Percentiles rank a stretch among this genome's conserved stretches.
Conservation (phyloP, 2,113 vertebrate species). For the Coptodon rendalli region DNA sequence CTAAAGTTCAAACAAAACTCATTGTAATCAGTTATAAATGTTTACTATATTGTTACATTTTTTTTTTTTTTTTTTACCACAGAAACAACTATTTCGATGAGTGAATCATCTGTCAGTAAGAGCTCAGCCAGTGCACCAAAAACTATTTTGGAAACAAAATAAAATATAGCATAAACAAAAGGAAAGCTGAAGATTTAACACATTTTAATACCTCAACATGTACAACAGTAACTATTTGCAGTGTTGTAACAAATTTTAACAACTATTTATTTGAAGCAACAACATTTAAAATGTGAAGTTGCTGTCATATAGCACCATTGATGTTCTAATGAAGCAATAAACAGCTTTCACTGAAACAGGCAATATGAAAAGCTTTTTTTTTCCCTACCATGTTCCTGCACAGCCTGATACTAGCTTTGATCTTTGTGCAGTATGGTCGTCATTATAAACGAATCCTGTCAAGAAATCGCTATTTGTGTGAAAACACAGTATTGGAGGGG, state of each 20-base stretch:
- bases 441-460: slow-evolving; percentile 40
- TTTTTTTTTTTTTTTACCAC: not conserved
- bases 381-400: not conserved
- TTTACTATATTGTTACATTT: not conserved
- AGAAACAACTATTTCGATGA: not conserved
- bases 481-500: slow-evolving; percentile 32
- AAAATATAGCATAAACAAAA: not conserved
- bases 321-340: not conserved
- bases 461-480: slow-evolving; percentile 40
- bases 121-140: not conserved
- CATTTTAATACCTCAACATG: not conserved
- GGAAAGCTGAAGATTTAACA: not conserved
- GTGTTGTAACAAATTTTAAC: not conserved
- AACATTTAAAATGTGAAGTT: not conserved
- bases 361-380: not conserved
- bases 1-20: not conserved
- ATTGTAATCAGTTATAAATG: not conserved
- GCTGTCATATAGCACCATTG: not conserved
- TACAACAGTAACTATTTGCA: not conserved
- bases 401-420: slow-evolving; percentile 31
- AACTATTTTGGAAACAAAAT: not conserved
- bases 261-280: not conserved
- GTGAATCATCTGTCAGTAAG: not conserved
- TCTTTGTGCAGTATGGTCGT: slow-evolving; percentile 32
- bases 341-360: not conserved